Percentiles rank a stretch among this genome's conserved stretches.
These are phyloP conservation scores for Bombus balteatus DNA, from an alignment of 1,140 invertebrate species.

Conservation along the genomic window DNA sequence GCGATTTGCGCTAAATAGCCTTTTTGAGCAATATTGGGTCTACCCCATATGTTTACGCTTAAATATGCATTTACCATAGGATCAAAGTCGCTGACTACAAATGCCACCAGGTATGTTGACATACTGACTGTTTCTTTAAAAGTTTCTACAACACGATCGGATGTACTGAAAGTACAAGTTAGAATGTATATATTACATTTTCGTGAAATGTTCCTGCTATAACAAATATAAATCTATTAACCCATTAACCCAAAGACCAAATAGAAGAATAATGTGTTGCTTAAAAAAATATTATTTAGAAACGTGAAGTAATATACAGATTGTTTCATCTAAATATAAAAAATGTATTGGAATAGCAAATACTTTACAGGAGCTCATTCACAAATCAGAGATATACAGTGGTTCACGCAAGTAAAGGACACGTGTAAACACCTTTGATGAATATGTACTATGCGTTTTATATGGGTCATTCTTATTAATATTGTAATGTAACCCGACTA, in stretches of 20 bases:
- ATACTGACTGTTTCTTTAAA: conserved; percentile 88
- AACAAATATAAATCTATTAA: no score
- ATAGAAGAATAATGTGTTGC: no score
- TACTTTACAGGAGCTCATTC: no score
- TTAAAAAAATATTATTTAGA: background rate
- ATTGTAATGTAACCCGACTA: no score
- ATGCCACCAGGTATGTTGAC: conserved; percentile 94
- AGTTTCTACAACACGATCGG: conserved; percentile 82
- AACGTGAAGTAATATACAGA: background rate
- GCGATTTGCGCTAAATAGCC: conserved; percentile 82
- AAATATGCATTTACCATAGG: background rate
- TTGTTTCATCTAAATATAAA: background rate
- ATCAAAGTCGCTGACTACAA: conserved; percentile 82
- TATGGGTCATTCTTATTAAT: no score
- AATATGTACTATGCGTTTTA: no score
- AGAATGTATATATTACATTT: background rate
- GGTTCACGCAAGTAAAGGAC: no score
- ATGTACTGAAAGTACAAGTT: background rate
- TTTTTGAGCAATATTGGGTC: conserved; percentile 84
- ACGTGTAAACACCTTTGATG: no score
- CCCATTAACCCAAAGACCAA: no score
- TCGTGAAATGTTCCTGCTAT: background rate
- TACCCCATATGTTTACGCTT: conserved; percentile 82
- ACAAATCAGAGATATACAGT: no score
- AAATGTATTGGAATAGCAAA: background rate